Evolutionary conservation across 2,888 invertebrate genomes (phyloP), one percentile per base, ranked within the genome.

Genomic region (Drosophila atripex): DNA sequence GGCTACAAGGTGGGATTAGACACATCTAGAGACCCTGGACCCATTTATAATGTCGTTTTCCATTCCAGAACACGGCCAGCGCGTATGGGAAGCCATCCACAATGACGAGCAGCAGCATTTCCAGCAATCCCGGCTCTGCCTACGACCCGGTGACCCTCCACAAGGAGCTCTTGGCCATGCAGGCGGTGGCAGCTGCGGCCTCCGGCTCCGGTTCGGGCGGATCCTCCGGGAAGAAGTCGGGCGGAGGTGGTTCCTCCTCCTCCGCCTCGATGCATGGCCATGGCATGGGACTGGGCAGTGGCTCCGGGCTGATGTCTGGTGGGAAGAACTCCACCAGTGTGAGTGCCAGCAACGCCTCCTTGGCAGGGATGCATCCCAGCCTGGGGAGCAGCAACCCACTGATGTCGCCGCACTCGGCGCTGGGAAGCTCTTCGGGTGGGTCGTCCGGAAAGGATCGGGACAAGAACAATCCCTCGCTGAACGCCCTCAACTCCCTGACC

Each of bases 121-220:
- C 88, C 2, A 80, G 90, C 12, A 89, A 89, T 64, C 89, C 91
- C 0, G 89, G 90, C 14, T 91, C 91, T 3, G 91, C 91, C 11
- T 91, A 91, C 57, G 92, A 91, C 82, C 91, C 92, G 21, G 91
- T 91, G 16, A 90, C 89, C 38, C 79, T 92, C 72, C 92, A 92
- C 75, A 92, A 92, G 77, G 92, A 92, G 75, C 75, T 92, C 53
- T 77, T 92, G 66, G 92, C 92, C 57, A 92, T 92, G 91, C 91
- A 92, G 80, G 91, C 90, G 12, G 92, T 90, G 30, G 92, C 91
- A 18, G 91, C 91, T 7, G 90, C 91, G 25, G 90, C 91, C 69
- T 89, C 90, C 3, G 79, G 86, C 7, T 78, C 86, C 2, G 78
- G 74, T 5, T 77, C 83, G 9, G 78, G 78, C 52, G 80, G 80